Evolutionary conservation across 2,888 invertebrate species (phyloP), one percentile per base, ranked within the genome.

Genomic region (Drosophila melanosoma): DNA sequence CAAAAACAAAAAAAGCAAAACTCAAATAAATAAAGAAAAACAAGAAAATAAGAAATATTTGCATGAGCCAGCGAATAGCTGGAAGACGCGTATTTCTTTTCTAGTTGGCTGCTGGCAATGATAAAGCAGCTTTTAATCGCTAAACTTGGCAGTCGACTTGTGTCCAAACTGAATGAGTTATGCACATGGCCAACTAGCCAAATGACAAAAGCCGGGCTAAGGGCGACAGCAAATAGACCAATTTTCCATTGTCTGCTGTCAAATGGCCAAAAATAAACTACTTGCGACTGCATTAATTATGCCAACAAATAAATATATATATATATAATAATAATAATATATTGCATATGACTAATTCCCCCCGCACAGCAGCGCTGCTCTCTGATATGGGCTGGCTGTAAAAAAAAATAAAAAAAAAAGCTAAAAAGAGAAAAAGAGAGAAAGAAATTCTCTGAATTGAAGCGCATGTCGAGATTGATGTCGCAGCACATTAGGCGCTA

Each of bases 71-170:
- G 70, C 45, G 40, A 56, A 11, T 12, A 33, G 52, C n/a, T 38
- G 45, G n/a, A 26, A 23, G 17, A 23, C n/a, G 64, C 35, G 59
- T 56, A 68, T 76, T 71, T 67, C 53, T 71, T 53, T 79, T 79
- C 80, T 79, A 75, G 68, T 70, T 69, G 71, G 65, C 71, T 82
- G 68, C 65, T 68, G 90, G 91, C 91, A 91, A 89, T 92, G 92
- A 92, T 89, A 91, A 89, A 92, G 85, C 82, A 75, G 88, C 89
- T 84, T 93, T 92, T 93, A 92, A 92, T 93, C 91, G 90, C 91
- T 80, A 89, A 91, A 91, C 86, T 92, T 92, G 92, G 92, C 92
- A 93, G 83, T 82, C 71, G 64, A 87, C 81, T 89, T 77, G 87
- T 83, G 81, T 83, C 82, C 79, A 76, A 76, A 71, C 64, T 79